Conservation (phyloP, 2,797 vertebrate genomes). For the Alosa sapidissima region DNA sequence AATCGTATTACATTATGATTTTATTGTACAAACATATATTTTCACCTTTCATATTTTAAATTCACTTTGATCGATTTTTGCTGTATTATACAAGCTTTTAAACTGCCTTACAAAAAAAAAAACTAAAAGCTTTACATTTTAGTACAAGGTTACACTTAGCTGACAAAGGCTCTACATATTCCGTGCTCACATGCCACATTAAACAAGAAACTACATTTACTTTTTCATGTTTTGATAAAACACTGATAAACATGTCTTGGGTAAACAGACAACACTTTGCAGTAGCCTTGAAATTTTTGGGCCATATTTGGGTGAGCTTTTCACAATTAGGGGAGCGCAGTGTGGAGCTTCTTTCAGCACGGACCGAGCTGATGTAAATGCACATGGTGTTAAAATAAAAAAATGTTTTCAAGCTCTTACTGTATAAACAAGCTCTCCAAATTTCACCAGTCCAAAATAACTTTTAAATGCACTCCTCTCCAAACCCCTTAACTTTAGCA, state of each 20-base stretch:
- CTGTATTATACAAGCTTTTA: background rate
- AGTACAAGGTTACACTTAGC: too few species aligned
- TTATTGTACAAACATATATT: background rate
- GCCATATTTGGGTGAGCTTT: background rate
- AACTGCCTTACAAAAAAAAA: too few species aligned
- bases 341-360: background rate
- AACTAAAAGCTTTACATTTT: background rate
- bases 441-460: background rate
- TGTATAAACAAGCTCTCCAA: background rate
- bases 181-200: background rate
- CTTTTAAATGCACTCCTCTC: background rate
- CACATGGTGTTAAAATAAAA: background rate
- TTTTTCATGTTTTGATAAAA: background rate
- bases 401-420: background rate
- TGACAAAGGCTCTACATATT: background rate
- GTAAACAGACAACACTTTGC: background rate
- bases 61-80: background rate
- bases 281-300: too few species aligned
- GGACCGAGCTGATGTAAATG: background rate
- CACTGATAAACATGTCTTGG: background rate
- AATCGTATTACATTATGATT: background rate
- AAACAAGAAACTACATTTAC: background rate
- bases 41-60: background rate
- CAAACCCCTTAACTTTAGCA: background rate
- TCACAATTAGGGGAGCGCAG: background rate